These are phyloP conservation scores for Poeciliopsis prolifica DNA, from an alignment of 2,113 vertebrate species.

Conservation along the genomic window DNA sequence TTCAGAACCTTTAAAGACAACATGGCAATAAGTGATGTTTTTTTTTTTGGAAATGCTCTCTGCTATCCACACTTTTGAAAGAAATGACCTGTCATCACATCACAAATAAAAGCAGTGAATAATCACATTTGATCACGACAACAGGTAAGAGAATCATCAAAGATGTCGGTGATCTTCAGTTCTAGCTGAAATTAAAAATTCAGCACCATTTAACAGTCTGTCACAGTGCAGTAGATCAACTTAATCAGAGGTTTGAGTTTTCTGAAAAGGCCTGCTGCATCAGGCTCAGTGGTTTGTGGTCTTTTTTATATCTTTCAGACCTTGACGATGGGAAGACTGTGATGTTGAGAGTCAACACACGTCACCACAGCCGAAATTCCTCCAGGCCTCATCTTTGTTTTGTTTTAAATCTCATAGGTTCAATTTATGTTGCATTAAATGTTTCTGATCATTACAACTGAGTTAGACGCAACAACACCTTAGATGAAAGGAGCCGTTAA, in stretches of 20 bases:
- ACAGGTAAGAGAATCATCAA: slow-evolving; percentile 32
- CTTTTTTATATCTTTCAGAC: neutral
- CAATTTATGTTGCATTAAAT: slow-evolving; percentile 13
- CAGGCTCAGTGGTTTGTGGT: slow-evolving; percentile 24
- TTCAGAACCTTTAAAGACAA: slow-evolving; percentile 36
- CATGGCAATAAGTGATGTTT: slow-evolving; percentile 31
- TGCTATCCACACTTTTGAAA: slow-evolving; percentile 6
- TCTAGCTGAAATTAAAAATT: slow-evolving; percentile 54
- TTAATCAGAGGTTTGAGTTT: slow-evolving; percentile 13
- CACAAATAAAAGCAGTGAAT: slow-evolving; percentile 41
- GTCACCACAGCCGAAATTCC: neutral
- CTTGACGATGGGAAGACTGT: neutral
- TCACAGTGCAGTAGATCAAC: slow-evolving; percentile 34
- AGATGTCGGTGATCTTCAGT: slow-evolving; percentile 26
- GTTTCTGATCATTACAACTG: slow-evolving; percentile 22
- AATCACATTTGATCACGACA: slow-evolving; percentile 14
- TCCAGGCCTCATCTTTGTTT: neutral
- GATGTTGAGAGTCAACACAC: slow-evolving; percentile 10
- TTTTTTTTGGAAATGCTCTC: slow-evolving; percentile 18
- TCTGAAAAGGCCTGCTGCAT: slow-evolving; percentile 16
- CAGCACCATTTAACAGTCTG: slow-evolving; percentile 46
- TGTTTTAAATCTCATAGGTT: neutral
- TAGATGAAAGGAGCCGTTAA: slow-evolving; percentile 44
- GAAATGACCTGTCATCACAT: slow-evolving; percentile 43
- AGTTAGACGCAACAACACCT: slow-evolving; percentile 17